Base-by-base conservation (phyloP, 2,888 invertebrate species). In the Pristionchus arcanus region DNA sequence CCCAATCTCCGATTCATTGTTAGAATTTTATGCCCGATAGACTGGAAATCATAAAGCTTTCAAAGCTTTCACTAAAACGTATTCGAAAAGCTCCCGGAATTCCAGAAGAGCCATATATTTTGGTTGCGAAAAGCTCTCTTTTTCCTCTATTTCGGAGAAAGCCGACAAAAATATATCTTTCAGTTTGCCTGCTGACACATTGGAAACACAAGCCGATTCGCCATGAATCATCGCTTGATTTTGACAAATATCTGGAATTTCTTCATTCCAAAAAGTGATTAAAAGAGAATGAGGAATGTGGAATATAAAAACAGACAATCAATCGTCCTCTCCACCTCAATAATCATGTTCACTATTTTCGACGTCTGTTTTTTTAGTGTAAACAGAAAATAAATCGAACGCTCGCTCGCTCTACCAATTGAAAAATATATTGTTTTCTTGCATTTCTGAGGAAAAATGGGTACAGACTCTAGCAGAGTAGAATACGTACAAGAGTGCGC, bases 321-420 rank as follows among this genome's bases (percentile, higher is more conserved):
- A 81, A 81, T 81, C 81, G 42, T 81, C 81, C 81, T 49, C 81
- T 49, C 81, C n/a, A 81, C 81, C 81, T 81, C 81, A 81, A 81
- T 81, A 81, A 81, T 81, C 49, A 81, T 81, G 81, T 81, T 77
- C 77, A 42, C 77, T 77, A 81, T 81, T 81, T 81, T 81, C 81
- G 81, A 81, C 81, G 81, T 49, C n/a, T 49, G 81, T 81, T 53
- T 81, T n/a, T 49, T n/a, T 9, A 81, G 81, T 81, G 81, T 81
- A 81, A 81, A 81, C 81, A 81, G 37, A 34, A 53, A 81, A 81
- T 53, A 81, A 81, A 81, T 81, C 81, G 81, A 77, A 74, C 49
- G 37, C 49, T 77, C 37, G 34, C 74, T 15, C 37, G 16, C 77
- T 31, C 71, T 16, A 5, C n/a, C 66, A 66, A 68, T 68, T 31